phyloP scores from a whole-genome alignment of 2,797 vertebrate genomes.

The Anabacerthia variegaticeps region DNA sequence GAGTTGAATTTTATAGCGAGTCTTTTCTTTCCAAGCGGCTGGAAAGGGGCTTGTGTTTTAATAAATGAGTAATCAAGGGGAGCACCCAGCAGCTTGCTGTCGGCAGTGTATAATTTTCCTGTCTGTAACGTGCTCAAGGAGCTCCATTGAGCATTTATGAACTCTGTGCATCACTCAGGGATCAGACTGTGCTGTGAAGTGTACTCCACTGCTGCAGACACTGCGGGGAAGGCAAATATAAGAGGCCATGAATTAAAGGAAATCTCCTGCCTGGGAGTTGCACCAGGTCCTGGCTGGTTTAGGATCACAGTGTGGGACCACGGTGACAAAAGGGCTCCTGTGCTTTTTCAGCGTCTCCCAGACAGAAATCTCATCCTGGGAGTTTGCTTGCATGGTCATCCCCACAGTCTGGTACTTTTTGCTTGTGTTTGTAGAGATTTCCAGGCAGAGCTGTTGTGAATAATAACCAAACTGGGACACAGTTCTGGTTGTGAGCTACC shows the following conservation, averaged over 20 bases:
- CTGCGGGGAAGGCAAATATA: neutral
- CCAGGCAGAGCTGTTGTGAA: neutral
- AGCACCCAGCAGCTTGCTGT: neutral
- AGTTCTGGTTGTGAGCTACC: neutral
- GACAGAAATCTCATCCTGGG: neutral
- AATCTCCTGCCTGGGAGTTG: neutral
- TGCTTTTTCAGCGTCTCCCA: neutral
- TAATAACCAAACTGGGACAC: neutral
- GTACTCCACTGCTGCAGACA: neutral
- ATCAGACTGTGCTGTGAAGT: neutral
- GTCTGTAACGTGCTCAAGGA: neutral
- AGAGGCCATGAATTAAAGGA: neutral
- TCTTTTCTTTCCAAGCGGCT: neutral
- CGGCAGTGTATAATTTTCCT: neutral
- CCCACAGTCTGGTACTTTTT: neutral
- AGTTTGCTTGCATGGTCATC: neutral
- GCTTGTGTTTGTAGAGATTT: neutral
- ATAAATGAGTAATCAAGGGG: slow-evolving; percentile 11
- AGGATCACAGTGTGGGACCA: neutral
- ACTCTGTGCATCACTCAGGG: neutral
- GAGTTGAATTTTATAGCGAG: neutral
- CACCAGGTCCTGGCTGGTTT: neutral
- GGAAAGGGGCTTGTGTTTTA: neutral
- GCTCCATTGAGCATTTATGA: neutral
- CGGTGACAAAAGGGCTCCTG: neutral